These are phyloP conservation scores for Semicossyphus pulcher DNA, from an alignment of 2,113 vertebrate genomes.

Conservation along the genomic window DNA sequence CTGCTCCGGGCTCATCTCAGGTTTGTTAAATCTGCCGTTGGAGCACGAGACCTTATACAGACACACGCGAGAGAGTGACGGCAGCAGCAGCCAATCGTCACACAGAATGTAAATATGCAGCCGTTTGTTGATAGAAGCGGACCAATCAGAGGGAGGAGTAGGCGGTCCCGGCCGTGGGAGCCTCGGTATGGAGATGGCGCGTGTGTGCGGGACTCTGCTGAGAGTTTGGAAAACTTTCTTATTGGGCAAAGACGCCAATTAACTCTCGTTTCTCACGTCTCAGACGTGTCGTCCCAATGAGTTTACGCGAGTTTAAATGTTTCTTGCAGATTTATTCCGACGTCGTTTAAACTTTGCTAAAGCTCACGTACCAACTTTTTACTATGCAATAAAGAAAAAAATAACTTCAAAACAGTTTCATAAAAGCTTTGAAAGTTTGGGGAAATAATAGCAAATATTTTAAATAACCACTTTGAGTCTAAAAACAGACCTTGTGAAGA, in stretches of 20 bases:
- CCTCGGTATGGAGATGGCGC: conserved; percentile 29
- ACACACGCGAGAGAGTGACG: conserved; percentile 46
- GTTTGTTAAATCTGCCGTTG: conserved; percentile 25
- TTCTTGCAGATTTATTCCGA: neutral
- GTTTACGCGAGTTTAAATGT: neutral
- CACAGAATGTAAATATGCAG: conserved; percentile 18
- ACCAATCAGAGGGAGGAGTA: conserved; percentile 70
- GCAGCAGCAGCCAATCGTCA: conserved; percentile 53
- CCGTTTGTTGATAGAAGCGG: conserved; percentile 50
- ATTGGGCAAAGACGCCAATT: conserved; percentile 39
- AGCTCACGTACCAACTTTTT: neutral
- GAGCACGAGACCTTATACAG: conserved; percentile 71
- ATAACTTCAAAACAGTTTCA: neutral
- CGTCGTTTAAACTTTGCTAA: neutral
- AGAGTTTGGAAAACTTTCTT: conserved; percentile 68
- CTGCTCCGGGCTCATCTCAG: conserved; percentile 61
- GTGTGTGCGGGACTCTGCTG: conserved; percentile 27
- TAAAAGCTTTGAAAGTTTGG: neutral
- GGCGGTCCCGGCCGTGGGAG: conserved; percentile 67
- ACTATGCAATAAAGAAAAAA: neutral
- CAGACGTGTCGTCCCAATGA: neutral
- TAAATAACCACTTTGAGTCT: neutral
- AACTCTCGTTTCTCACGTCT: neutral
- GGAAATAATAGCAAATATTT: neutral
- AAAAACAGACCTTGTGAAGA: neutral